Evolutionary conservation across 2,888 invertebrate genomes (phyloP), one percentile per base, ranked within the genome.

Genomic region (Cyaniris semiargus): DNA sequence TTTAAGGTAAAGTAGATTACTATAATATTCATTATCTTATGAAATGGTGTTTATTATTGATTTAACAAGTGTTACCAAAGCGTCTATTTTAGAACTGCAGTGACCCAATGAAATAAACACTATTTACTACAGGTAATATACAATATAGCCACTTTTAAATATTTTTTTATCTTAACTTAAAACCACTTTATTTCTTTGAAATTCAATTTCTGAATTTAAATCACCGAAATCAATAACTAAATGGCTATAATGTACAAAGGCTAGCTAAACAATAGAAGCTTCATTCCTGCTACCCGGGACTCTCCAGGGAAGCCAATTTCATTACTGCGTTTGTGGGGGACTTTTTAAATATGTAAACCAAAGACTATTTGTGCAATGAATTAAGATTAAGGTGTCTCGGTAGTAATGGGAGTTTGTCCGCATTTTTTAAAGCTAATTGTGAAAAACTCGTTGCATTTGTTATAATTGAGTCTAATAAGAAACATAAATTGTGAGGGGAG

Each of bases 251-350:
- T 31, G 18, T 66, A 66, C 82, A 85, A 86, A 86, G 66, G 66
- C 60, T 38, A 56, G 85, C 76, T 78, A 79, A 84, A 85, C 84
- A 84, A 82, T 82, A 83, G 83, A 83, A 83, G 78, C 74, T 58
- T 76, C 72, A 81, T 78, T 81, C 80, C 15, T 27, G 84, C 84
- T 85, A 83, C 83, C 81, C 81, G 80, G 81, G 81, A 81, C 82
- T 84, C 93, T 87, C 92, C 18, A 77, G 92, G 91, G 93, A 90
- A 89, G 88, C 88, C 91, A 89, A 93, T 93, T 93, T 93, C 92
- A 93, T 93, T 93, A 93, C 91, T 91, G 86, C 89, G 90, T 79
- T 83, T 82, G 82, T 82, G 83, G 87, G 88, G 87, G 85, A 83
- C 82, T 91, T 91, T 92, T 92, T 91, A 86, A 93, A 90, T 87